phyloP scores from a whole-genome alignment of 2,888 invertebrate genomes.

The Pandemis cinnamomeana region DNA sequence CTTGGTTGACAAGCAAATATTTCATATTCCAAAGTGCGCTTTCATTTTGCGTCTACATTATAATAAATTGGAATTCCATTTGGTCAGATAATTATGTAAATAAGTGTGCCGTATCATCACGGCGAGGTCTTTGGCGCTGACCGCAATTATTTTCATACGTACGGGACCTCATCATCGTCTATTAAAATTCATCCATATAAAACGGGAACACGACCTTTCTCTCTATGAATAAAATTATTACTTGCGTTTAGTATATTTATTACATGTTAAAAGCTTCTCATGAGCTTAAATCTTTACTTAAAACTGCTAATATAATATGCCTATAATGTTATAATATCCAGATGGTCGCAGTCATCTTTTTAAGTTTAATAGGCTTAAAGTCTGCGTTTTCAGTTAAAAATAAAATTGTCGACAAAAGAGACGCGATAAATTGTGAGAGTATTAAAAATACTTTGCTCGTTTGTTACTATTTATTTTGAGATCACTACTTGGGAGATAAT shows the following conservation, averaged over 20 bases:
- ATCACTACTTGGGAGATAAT: no score
- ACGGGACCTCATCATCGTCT: slow-evolving; percentile 66
- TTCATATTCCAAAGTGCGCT: not conserved
- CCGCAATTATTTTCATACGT: slow-evolving; percentile 65
- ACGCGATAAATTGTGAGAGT: not conserved
- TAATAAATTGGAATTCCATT: slow-evolving; percentile 37
- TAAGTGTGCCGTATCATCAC: slow-evolving; percentile 33
- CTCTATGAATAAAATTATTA: slow-evolving; percentile 68
- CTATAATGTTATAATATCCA: no score
- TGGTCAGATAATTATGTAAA: slow-evolving; percentile 37
- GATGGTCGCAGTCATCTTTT: not conserved
- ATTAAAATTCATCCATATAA: slow-evolving; percentile 73
- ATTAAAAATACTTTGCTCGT: no score
- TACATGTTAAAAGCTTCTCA: slow-evolving; percentile 45
- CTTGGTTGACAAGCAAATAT: slow-evolving; percentile 4
- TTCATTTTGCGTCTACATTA: slow-evolving; percentile 3
- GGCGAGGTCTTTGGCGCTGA: slow-evolving; percentile 50
- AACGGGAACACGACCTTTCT: slow-evolving; percentile 58
- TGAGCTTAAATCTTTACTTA: slow-evolving; percentile 3
- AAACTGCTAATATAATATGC: not conserved
- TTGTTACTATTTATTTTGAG: no score
- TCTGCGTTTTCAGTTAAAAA: not conserved
- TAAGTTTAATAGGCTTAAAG: no score
- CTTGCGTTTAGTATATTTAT: slow-evolving; percentile 49
- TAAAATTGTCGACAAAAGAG: no score